These are phyloP conservation scores for Drosophila teissieri DNA, from an alignment of 1,140 invertebrate species.

Conservation along the genomic window DNA sequence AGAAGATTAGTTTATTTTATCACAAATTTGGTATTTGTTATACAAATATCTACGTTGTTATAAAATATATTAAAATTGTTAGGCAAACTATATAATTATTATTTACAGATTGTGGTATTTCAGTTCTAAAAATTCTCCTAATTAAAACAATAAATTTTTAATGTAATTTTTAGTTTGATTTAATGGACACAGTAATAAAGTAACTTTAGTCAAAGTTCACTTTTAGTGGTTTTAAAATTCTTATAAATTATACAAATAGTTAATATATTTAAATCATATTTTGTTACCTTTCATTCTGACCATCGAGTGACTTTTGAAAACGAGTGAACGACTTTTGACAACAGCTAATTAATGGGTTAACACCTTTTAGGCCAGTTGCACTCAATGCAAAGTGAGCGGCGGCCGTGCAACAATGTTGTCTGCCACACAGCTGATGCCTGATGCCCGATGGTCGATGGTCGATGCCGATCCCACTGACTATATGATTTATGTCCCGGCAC, in stretches of 20 bases:
- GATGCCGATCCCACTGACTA: constrained; percentile 36
- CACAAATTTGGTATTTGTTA: too few relatives aligned
- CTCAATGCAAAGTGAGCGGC: constrained; percentile 60
- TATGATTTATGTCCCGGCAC: constrained; percentile 66
- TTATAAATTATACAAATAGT: not conserved
- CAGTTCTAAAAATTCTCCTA: too few relatives aligned
- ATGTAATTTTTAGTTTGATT: too few relatives aligned
- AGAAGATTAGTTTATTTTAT: too few relatives aligned
- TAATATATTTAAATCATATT: not conserved
- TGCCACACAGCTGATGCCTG: constrained; percentile 50
- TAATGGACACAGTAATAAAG: too few relatives aligned
- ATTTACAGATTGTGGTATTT: too few relatives aligned
- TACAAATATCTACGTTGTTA: too few relatives aligned
- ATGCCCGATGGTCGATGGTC: constrained; percentile 36
- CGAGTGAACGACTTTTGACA: not conserved
- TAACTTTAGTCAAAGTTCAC: too few relatives aligned
- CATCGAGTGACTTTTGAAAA: not conserved
- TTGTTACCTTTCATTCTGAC: not conserved
- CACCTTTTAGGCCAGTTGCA: constrained; percentile 21
- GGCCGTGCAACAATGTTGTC: constrained; percentile 58
- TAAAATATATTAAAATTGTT: too few relatives aligned
- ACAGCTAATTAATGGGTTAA: constrained; percentile 28
- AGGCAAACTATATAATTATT: too few relatives aligned
- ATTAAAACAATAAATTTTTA: too few relatives aligned
- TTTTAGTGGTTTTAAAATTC: too few relatives aligned